These are phyloP conservation scores for Cylindroiulus punctatus DNA, from an alignment of 2,888 invertebrate genomes.

Conservation along the genomic window DNA sequence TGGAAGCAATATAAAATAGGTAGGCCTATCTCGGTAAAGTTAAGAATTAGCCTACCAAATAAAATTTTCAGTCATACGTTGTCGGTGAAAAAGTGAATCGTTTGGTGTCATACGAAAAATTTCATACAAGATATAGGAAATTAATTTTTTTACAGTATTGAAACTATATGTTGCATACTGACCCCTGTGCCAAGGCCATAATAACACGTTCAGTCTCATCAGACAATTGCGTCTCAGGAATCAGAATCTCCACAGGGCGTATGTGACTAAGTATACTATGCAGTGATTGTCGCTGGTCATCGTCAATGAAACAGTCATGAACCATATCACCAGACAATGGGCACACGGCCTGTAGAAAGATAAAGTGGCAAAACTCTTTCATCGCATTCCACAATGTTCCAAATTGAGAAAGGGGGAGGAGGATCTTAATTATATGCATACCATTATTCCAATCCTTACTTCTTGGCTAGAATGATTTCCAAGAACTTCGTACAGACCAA, in stretches of 20 bases:
- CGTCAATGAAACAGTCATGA: constrained; percentile 50
- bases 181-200: neutral
- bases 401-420: neutral
- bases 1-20: too few relatives aligned
- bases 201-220: constrained; percentile 48
- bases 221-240: constrained; percentile 14
- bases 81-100: too few relatives aligned
- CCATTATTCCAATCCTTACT: constrained; percentile 49
- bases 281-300: constrained; percentile 25
- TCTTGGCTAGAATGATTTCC: constrained; percentile 20
- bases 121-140: too few relatives aligned
- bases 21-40: too few relatives aligned
- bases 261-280: neutral
- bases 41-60: too few relatives aligned
- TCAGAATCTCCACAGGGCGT: constrained; percentile 50
- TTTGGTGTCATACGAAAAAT: too few relatives aligned
- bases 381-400: too few relatives aligned
- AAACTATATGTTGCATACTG: neutral
- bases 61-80: too few relatives aligned
- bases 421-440: neutral
- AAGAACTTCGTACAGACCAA: constrained; percentile 6
- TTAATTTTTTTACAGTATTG: too few relatives aligned
- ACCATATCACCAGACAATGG: constrained; percentile 53
- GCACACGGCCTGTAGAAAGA: constrained; percentile 46
- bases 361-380: neutral